Evolutionary conservation across 1,140 invertebrate genomes (phyloP), one percentile per base, ranked within the genome.

Genomic region (Cepaea nemoralis): DNA sequence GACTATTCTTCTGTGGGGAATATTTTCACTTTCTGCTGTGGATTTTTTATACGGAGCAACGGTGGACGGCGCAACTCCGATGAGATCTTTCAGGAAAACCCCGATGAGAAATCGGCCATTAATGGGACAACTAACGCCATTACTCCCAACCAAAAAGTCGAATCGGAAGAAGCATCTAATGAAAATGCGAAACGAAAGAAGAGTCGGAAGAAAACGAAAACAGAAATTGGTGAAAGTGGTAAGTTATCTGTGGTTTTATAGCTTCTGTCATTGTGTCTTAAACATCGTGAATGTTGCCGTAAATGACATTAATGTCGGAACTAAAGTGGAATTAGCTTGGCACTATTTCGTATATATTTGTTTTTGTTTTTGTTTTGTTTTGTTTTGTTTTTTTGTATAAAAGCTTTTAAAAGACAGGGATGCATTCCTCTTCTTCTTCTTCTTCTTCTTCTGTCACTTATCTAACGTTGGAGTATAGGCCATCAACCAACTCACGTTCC

Each of bases 21-120:
- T 69, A 69, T 79, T 31, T 79, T 79, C 59, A 69, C 77, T 5
- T 27, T 79, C 22, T 79, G 77, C 48, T 79, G 77, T 35, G 77
- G 75, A 2, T 77, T 77, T 40, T 66, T 66, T 33, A 2, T 45
- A 2, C 31, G 42, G 1, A 12, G 1, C 2, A 45, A 24, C 1
- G 12, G 14, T 6, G 10, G 5, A 10, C 63, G 77, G 16, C 1
- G 35, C 22, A 48, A 35, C n/a, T 42, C 59, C 0, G 77, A 79
- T n/a, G 77, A 79, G 48, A 24, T 39, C 12, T 3, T 50, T 50
- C 8, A 42, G 48, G 14, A 40, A 5, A 16, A 1, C 33, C 31
- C 55, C 3, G 37, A 63, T 33, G 42, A 66, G 27, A 66, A 45
- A 35, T 8, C 48, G 0, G 37, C 31, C 24, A 48, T 33, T n/a